Evolutionary conservation across 2,888 invertebrate species (phyloP).

Genomic region (Apamea anceps): DNA sequence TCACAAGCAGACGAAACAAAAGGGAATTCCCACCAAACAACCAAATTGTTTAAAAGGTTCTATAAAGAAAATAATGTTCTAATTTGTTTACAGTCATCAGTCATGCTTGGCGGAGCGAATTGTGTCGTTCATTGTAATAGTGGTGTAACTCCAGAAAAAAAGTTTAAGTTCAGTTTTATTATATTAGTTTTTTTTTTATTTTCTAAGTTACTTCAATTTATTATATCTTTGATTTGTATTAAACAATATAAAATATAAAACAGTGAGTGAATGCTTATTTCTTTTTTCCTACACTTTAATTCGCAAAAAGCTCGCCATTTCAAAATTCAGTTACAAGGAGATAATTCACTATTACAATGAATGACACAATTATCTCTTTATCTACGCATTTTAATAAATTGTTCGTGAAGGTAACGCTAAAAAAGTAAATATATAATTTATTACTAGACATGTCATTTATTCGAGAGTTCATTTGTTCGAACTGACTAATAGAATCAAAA

Average conservation of each 20-base stretch:
- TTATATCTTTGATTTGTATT: too few species aligned
- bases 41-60: slow-evolving; percentile 9
- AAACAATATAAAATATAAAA: too few species aligned
- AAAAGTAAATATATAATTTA: slow-evolving; percentile 22
- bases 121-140: too few species aligned
- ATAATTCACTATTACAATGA: too few species aligned
- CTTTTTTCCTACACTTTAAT: too few species aligned
- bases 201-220: too few species aligned
- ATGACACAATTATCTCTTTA: slow-evolving; percentile 19
- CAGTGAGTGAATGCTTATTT: too few species aligned
- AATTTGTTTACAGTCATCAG: slow-evolving; percentile 27
- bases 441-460: slow-evolving; percentile 1
- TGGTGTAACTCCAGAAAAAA: too few species aligned
- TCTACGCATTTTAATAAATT: slow-evolving; percentile 15
- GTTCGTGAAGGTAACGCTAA: slow-evolving; percentile 1
- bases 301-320: too few species aligned
- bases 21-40: background rate
- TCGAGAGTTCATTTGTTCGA: background rate
- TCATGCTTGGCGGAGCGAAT: slow-evolving; percentile 2
- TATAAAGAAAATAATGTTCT: background rate
- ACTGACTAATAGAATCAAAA: slow-evolving; percentile 17
- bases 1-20: slow-evolving; percentile 14
- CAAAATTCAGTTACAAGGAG: too few species aligned
- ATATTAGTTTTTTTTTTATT: too few species aligned
- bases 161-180: too few species aligned